These are phyloP conservation scores for Rhinolophus ferrumequinum DNA, from an alignment of 2,113 vertebrate genomes.

Conservation along the genomic window DNA sequence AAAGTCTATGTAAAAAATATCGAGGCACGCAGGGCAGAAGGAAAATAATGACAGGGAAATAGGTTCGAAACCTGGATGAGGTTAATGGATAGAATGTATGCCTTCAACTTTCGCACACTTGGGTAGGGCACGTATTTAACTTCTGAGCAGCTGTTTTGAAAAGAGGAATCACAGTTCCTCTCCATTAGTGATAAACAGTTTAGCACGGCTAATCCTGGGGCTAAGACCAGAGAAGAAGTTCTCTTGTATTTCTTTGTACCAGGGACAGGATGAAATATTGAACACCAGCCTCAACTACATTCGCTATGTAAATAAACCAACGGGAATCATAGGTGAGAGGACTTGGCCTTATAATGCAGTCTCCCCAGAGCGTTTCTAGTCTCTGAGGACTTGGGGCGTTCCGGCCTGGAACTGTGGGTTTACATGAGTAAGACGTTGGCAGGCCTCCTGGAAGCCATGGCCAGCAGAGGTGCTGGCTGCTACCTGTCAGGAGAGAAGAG, in stretches of 20 bases:
- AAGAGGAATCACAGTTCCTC: neutral
- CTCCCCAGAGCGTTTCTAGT: neutral
- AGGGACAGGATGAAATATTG: neutral
- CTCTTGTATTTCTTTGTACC: neutral
- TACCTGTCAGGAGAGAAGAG: neutral
- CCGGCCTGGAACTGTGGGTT: neutral
- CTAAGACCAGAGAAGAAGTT: neutral
- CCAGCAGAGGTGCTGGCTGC: neutral
- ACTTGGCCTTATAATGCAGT: neutral
- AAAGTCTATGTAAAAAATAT: neutral
- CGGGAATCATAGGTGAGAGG: neutral
- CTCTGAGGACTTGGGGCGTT: neutral
- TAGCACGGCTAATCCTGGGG: neutral
- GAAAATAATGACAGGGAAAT: constrained; percentile 18
- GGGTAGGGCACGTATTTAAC: neutral
- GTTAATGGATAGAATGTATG: neutral
- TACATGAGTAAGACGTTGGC: neutral
- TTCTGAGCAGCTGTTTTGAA: neutral
- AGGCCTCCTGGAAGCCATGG: neutral
- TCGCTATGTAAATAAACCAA: neutral
- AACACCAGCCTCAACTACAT: neutral
- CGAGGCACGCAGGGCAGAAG: neutral
- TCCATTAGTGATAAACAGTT: neutral
- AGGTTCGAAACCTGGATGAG: neutral
- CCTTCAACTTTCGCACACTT: neutral